A percentile compares a stretch with the other conserved stretches of the same genome.
Conservation (phyloP, 2,113 vertebrate species). For the Anguilla rostrata region DNA sequence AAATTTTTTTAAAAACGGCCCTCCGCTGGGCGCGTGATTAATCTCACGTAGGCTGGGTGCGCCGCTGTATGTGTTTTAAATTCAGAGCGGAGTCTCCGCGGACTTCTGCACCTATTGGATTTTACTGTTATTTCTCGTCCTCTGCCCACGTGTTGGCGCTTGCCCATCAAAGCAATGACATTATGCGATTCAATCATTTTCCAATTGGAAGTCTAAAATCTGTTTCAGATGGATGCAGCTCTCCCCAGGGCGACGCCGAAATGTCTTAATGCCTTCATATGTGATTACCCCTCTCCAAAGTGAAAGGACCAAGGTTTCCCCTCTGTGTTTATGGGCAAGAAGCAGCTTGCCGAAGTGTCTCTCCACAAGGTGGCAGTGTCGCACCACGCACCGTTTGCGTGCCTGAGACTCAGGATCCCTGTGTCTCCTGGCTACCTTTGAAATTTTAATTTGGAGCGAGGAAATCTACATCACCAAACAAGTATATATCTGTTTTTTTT, state of each 20-base stretch:
- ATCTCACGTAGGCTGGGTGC: constrained; percentile 20
- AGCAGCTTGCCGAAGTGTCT: neutral
- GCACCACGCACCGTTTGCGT: neutral
- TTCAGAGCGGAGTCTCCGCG: neutral
- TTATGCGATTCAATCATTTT: constrained; percentile 9
- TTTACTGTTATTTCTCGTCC: constrained; percentile 18
- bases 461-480: neutral
- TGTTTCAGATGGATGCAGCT: constrained; percentile 6
- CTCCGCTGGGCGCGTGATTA: constrained; percentile 13
- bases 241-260: neutral
- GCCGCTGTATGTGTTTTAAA: neutral
- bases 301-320: neutral
- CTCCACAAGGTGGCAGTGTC: constrained; percentile 27
- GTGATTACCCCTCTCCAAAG: constrained; percentile 12
- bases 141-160: constrained; percentile 15
- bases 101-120: neutral
- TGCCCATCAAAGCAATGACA: constrained; percentile 5
- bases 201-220: constrained; percentile 19
- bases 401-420: neutral
- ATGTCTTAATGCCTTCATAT: neutral
- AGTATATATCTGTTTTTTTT: neutral
- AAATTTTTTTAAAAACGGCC: neutral
- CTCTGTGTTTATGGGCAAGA: neutral
- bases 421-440: neutral
- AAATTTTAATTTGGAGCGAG: neutral